Conservation (phyloP, 2,113 vertebrate genomes). For the Ovis canadensis region DNA sequence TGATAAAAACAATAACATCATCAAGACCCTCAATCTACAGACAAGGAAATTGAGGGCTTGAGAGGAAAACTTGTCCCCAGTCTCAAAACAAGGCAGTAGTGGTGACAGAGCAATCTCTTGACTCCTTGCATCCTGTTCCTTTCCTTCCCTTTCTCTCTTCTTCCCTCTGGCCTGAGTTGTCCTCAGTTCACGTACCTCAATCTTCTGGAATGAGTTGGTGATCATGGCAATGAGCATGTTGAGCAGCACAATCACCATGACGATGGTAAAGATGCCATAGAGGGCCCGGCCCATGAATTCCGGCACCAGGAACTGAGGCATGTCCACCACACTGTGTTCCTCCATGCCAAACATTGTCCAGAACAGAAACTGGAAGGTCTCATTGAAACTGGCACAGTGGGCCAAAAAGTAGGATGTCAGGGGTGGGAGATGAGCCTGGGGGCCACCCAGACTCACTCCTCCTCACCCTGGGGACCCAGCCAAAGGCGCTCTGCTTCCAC, state of each 20-base stretch:
- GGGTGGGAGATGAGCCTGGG: not conserved
- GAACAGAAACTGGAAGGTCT: conserved; percentile 92
- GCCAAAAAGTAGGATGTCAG: not conserved
- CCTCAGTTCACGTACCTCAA: conserved; percentile 80
- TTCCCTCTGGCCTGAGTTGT: not conserved
- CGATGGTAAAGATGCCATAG: conserved; percentile 89
- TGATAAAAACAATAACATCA: not conserved
- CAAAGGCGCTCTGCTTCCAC: not conserved
- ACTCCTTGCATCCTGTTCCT: no score
- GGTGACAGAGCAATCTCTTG: not conserved
- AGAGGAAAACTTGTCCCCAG: not conserved
- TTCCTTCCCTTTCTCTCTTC: not conserved
- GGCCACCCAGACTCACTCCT: not conserved
- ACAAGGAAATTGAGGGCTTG: not conserved
- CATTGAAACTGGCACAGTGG: conserved; percentile 83
- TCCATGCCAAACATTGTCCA: conserved; percentile 94
- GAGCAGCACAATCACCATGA: conserved; percentile 92
- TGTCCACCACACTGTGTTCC: conserved; percentile 87
- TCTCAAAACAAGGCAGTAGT: not conserved
- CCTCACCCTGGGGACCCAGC: not conserved
- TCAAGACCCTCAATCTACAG: not conserved
- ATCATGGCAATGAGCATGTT: conserved; percentile 96
- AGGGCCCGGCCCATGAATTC: conserved; percentile 87
- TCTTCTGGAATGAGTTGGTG: conserved; percentile 95
- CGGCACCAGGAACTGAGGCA: conserved; percentile 84